Conservation (phyloP, 2,113 vertebrate genomes). For the Tautogolabrus adspersus region DNA sequence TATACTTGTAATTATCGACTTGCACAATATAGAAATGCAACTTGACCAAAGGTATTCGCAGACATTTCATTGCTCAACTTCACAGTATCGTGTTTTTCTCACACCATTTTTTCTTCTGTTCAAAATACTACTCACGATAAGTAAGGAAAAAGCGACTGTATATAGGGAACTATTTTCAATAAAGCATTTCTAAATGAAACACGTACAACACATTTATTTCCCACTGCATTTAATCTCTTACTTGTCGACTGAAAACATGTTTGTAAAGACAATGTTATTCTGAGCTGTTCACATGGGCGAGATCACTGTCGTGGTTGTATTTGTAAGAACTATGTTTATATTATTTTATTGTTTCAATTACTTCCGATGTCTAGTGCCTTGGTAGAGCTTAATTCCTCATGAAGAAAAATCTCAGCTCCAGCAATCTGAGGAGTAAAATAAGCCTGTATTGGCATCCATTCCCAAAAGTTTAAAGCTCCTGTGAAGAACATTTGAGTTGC, state of each 20-base stretch:
- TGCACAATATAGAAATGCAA: slow-evolving; percentile 44
- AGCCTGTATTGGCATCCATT: no score
- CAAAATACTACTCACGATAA: slow-evolving; percentile 27
- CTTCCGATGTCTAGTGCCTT: no score
- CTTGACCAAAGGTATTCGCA: slow-evolving; percentile 43
- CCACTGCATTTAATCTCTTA: background rate
- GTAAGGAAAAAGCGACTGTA: slow-evolving; percentile 1
- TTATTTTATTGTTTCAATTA: background rate
- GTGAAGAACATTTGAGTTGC: no score
- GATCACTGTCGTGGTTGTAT: background rate
- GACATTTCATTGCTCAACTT: slow-evolving; percentile 9
- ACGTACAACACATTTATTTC: background rate
- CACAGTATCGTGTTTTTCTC: background rate
- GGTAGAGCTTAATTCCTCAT: no score
- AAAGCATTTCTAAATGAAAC: slow-evolving; percentile 48
- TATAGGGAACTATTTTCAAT: slow-evolving; percentile 46
- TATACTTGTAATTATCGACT: slow-evolving; percentile 42
- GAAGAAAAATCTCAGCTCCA: no score
- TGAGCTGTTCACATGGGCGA: background rate
- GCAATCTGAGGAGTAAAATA: no score
- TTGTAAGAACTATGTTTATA: background rate
- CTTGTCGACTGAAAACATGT: background rate
- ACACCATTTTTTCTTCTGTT: slow-evolving; percentile 22
- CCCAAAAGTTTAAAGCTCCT: no score
- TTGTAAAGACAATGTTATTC: background rate